A percentile compares a stretch with the other conserved stretches of the same genome.
These are phyloP conservation scores for Mesoclemmys tuberculata DNA, from an alignment of 2,113 vertebrate genomes.

Conservation along the genomic window DNA sequence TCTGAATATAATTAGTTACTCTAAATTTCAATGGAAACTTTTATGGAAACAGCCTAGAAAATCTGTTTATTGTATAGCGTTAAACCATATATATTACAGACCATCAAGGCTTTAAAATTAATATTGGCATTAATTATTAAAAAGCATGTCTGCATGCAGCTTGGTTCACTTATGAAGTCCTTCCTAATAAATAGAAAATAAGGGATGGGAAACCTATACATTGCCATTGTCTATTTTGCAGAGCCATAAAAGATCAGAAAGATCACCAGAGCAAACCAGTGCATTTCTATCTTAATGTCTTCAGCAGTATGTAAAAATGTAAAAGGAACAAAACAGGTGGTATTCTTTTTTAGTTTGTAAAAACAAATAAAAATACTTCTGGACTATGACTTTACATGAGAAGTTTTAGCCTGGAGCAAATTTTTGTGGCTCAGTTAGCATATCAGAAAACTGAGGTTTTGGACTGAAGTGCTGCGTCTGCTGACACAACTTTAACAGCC, in stretches of 20 bases:
- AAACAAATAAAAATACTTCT: background rate
- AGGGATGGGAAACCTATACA: background rate
- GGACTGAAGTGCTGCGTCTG: background rate
- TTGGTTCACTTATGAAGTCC: background rate
- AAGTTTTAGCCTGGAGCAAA: background rate
- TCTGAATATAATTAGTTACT: background rate
- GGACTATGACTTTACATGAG: background rate
- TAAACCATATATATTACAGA: background rate
- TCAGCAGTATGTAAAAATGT: background rate
- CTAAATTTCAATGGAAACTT: background rate
- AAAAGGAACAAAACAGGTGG: background rate
- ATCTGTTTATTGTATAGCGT: background rate
- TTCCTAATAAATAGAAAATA: conserved; percentile 1
- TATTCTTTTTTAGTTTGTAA: conserved; percentile 1
- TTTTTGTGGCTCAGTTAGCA: background rate
- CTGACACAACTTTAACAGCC: background rate
- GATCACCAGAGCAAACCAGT: background rate
- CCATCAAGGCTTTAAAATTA: background rate
- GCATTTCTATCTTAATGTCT: background rate
- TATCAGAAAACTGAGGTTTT: background rate
- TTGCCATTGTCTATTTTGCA: background rate
- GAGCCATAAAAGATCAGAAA: background rate
- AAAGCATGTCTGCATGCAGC: background rate
- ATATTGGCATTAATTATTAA: background rate
- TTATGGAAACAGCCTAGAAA: background rate